These are phyloP conservation scores for Mycogona germanica DNA, from an alignment of 2,888 invertebrate genomes.

Conservation along the genomic window DNA sequence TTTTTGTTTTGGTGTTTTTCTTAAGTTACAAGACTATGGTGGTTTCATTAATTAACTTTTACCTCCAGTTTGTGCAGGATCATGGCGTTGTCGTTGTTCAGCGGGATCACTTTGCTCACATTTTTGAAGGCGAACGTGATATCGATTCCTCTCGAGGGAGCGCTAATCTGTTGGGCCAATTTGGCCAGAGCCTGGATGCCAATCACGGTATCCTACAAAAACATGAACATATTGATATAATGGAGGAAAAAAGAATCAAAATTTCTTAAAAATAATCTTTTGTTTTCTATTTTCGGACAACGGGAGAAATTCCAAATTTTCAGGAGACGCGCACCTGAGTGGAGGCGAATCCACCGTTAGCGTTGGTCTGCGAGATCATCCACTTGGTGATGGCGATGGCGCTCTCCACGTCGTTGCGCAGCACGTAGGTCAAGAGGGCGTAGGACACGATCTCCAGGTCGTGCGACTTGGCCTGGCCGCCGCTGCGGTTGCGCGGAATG, in stretches of 20 bases:
- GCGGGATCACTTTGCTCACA: conserved; percentile 39
- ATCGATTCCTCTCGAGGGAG: conserved; percentile 39
- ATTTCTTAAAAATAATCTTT: not conserved
- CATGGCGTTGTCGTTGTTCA: conserved; percentile 63
- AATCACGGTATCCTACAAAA: conserved; percentile 53
- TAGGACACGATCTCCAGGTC: conserved; percentile 29
- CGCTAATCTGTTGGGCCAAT: conserved; percentile 47
- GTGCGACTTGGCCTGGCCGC: conserved; percentile 15
- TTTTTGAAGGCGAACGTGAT: conserved; percentile 43
- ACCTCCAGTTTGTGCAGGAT: conserved; percentile 69
- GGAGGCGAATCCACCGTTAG: conserved; percentile 33
- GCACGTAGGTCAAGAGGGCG: conserved; percentile 30
- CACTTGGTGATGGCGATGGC: conserved; percentile 30
- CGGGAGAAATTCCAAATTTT: not conserved
- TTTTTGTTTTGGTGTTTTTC: not conserved
- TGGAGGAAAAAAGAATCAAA: not conserved
- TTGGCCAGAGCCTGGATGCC: conserved; percentile 56
- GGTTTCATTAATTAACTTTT: no score
- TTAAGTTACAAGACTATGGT: no score
- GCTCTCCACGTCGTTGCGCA: conserved; percentile 24
- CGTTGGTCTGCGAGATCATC: conserved; percentile 31
- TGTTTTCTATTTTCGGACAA: not conserved
- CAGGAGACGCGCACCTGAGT: conserved; percentile 33
- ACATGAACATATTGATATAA: conserved; percentile 8
- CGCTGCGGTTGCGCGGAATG: no score